phyloP scores from a whole-genome alignment of 2,797 vertebrate species.

The Gallinago stenura region DNA sequence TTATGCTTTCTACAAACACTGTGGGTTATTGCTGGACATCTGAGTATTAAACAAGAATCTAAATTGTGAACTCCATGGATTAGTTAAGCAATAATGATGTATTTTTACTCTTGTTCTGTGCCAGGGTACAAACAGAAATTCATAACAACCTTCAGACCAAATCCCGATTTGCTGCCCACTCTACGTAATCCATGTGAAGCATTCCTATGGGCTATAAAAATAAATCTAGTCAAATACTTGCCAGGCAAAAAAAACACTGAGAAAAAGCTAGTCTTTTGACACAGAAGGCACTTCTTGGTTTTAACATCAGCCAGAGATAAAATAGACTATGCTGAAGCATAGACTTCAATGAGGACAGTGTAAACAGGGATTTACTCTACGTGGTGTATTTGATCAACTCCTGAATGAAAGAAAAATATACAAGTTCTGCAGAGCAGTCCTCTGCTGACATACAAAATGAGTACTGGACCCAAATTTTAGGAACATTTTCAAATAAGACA shows the following conservation, averaged over 20 bases:
- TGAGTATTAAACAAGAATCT: background rate
- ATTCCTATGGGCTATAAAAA: background rate
- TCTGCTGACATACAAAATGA: background rate
- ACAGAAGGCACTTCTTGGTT: background rate
- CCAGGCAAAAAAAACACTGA: background rate
- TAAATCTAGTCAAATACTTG: background rate
- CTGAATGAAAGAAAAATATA: background rate
- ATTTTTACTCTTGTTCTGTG: background rate
- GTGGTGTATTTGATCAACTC: background rate
- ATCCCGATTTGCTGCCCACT: background rate
- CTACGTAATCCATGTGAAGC: background rate
- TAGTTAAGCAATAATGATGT: background rate
- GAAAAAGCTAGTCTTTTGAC: background rate
- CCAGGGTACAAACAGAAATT: background rate
- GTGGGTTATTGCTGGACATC: background rate
- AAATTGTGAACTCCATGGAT: background rate
- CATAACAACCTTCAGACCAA: background rate
- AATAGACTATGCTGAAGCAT: background rate
- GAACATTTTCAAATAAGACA: background rate
- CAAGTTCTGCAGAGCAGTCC: background rate
- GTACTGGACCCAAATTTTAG: background rate
- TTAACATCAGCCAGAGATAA: background rate
- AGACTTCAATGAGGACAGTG: fast-evolving
- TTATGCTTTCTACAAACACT: background rate
- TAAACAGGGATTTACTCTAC: background rate